These are phyloP conservation scores for Sula dactylatra DNA, from an alignment of 2,113 vertebrate genomes.

Conservation along the genomic window DNA sequence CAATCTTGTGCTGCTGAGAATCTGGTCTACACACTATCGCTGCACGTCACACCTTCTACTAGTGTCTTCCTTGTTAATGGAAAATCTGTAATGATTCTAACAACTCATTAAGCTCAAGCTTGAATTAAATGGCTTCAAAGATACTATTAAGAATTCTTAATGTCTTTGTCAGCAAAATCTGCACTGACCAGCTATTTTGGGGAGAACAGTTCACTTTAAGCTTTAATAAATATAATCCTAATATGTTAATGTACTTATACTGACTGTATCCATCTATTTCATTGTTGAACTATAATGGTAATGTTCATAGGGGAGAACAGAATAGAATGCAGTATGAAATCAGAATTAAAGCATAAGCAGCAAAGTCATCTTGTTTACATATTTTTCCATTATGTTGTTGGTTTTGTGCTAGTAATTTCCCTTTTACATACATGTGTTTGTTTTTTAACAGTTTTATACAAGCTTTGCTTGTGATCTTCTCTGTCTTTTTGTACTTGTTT, in stretches of 20 bases:
- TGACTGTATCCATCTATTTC: not conserved
- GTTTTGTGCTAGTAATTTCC: slow-evolving; percentile 52
- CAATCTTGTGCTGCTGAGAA: not conserved
- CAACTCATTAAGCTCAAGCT: not conserved
- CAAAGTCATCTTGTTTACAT: not conserved
- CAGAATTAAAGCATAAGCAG: not conserved
- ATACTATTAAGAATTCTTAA: not conserved
- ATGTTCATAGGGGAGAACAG: not conserved
- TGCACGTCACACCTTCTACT: not conserved
- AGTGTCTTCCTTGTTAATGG: not conserved
- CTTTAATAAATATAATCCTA: not conserved
- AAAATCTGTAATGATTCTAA: not conserved
- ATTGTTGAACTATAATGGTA: not conserved
- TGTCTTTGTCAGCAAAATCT: not conserved
- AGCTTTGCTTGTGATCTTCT: slow-evolving; percentile 80
- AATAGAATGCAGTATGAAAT: not conserved
- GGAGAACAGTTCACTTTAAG: not conserved
- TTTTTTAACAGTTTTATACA: slow-evolving; percentile 81
- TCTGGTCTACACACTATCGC: not conserved
- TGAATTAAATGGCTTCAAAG: not conserved
- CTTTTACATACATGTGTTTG: slow-evolving; percentile 71
- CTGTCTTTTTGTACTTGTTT: slow-evolving; percentile 80
- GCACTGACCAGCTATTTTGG: not conserved
- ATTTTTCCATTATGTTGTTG: slow-evolving; percentile 11
- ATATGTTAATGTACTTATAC: not conserved